Conservation (phyloP, 2,113 vertebrate species). For the Zapornia atra region DNA sequence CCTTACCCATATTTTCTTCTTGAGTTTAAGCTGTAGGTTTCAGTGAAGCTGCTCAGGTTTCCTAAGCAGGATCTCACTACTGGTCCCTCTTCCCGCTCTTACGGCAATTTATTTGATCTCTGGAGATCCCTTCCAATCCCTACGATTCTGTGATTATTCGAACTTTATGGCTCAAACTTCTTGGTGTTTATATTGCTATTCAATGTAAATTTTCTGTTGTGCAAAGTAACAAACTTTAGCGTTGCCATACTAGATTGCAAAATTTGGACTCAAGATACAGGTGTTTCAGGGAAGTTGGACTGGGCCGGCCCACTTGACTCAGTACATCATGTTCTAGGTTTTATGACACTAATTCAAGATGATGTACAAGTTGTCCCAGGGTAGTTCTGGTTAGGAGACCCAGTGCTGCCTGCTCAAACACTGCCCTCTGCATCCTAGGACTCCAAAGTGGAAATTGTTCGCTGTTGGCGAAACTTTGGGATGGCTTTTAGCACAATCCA, state of each 20-base stretch:
- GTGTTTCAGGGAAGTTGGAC: background rate
- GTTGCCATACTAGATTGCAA: background rate
- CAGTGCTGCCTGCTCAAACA: background rate
- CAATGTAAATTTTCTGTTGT: background rate
- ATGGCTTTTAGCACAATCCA: background rate
- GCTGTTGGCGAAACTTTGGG: background rate
- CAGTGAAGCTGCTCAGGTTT: background rate
- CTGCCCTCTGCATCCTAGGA: background rate
- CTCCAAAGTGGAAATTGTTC: background rate
- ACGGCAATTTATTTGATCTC: background rate
- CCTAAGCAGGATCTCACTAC: background rate
- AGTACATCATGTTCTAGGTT: background rate
- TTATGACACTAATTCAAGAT: background rate
- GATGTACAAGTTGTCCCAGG: background rate
- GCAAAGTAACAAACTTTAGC: background rate
- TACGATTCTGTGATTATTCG: background rate
- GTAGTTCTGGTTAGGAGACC: background rate
- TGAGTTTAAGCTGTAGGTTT: background rate
- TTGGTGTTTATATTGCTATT: background rate
- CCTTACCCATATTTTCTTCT: background rate
- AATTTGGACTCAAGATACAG: background rate
- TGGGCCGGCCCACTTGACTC: background rate
- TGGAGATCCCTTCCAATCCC: too few species aligned
- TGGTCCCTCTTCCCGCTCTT: background rate
- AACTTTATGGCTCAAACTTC: background rate